These are phyloP conservation scores for Platyscelio sp. DNA, from an alignment of 2,888 invertebrate species.

Conservation along the genomic window DNA sequence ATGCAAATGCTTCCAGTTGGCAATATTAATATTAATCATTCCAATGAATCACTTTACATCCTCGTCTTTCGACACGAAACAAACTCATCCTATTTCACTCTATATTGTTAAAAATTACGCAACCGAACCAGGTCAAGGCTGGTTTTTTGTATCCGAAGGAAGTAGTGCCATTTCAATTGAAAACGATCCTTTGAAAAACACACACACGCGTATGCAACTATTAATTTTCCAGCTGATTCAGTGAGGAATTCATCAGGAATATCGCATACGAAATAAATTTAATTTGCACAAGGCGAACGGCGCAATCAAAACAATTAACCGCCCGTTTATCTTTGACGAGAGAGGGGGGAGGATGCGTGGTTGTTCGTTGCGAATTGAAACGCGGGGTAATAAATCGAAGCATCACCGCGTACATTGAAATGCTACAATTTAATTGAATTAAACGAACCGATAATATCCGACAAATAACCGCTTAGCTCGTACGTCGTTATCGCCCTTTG, in stretches of 20 bases:
- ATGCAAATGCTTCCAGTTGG: too few relatives aligned
- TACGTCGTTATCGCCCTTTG: too few relatives aligned
- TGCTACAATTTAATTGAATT: too few relatives aligned
- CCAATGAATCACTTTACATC: constrained; percentile 25
- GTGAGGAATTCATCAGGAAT: constrained; percentile 15
- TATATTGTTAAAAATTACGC: constrained; percentile 43
- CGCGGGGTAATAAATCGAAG: too few relatives aligned
- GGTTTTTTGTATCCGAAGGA: constrained; percentile 31
- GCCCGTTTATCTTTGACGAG: not conserved
- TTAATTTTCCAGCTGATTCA: not conserved
- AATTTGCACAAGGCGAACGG: constrained; percentile 35
- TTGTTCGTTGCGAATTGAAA: too few relatives aligned
- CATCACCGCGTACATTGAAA: too few relatives aligned
- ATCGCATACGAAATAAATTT: constrained; percentile 5
- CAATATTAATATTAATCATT: constrained; percentile 39
- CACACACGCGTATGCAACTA: too few relatives aligned
- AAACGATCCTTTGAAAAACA: not conserved
- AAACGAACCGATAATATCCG: too few relatives aligned
- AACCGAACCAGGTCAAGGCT: constrained; percentile 43
- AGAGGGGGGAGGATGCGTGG: too few relatives aligned
- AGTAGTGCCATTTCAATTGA: constrained; percentile 43
- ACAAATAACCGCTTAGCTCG: too few relatives aligned
- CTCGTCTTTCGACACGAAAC: constrained; percentile 31
- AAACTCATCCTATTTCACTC: constrained; percentile 41
- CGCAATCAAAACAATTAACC: constrained; percentile 26